Conservation (phyloP, 2,797 vertebrate genomes). For the Pachyuromys duprasi region DNA sequence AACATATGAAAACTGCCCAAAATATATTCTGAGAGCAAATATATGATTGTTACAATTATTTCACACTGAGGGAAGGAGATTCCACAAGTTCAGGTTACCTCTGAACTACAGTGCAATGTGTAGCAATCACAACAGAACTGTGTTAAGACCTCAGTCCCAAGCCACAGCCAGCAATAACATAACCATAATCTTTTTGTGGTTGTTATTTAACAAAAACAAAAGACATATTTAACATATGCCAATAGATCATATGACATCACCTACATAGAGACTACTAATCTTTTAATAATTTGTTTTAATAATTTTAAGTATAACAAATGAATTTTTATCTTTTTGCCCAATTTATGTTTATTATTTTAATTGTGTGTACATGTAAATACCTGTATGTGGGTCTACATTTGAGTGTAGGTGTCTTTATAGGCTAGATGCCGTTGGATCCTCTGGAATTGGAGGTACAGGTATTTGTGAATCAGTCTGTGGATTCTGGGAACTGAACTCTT, state of each 20-base stretch:
- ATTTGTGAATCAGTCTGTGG: background rate
- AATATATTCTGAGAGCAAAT: background rate
- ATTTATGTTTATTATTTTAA: background rate
- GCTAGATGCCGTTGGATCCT: no score
- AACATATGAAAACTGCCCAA: background rate
- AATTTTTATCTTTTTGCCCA: background rate
- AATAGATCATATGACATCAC: background rate
- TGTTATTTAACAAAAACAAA: conserved; percentile 16
- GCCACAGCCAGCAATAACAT: background rate
- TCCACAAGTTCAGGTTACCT: background rate
- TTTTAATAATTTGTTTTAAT: background rate
- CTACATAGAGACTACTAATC: background rate
- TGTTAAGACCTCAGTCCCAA: background rate
- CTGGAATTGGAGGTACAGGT: background rate
- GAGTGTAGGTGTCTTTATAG: background rate
- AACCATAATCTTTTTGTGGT: background rate
- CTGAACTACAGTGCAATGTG: background rate
- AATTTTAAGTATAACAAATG: background rate
- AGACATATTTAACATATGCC: background rate
- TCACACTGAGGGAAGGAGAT: background rate
- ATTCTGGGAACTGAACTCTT: background rate
- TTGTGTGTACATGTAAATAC: background rate
- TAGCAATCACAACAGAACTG: background rate
- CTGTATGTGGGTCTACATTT: background rate
- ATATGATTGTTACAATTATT: background rate